These are phyloP conservation scores for Cosmia pyralina DNA, from an alignment of 2,888 invertebrate genomes.

Conservation along the genomic window DNA sequence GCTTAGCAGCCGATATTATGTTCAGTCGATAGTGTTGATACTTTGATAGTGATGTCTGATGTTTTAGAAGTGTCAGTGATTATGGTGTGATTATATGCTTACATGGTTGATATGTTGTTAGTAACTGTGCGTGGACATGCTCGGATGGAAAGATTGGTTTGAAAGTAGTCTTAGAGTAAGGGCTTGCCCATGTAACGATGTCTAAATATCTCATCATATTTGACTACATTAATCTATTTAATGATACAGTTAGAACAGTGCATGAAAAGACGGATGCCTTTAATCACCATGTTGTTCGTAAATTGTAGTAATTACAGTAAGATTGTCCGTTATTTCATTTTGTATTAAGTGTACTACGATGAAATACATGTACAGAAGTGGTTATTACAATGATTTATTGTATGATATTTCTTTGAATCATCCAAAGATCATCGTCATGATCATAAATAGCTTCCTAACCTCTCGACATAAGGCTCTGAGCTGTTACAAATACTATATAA, in stretches of 20 bases:
- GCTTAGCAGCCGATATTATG: constrained; percentile 31
- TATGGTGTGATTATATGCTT: constrained; percentile 26
- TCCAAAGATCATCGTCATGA: neutral
- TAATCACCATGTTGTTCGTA: neutral
- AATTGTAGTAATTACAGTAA: neutral
- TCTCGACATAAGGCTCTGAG: neutral
- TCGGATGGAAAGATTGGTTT: neutral
- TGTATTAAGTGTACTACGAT: neutral
- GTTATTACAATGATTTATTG: neutral
- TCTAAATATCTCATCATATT: neutral
- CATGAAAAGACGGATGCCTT: neutral
- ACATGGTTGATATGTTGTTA: neutral
- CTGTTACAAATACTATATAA: neutral
- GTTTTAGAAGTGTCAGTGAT: constrained; percentile 17
- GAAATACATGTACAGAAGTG: neutral
- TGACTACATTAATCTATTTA: neutral
- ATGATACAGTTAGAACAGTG: neutral
- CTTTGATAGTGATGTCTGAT: constrained; percentile 18
- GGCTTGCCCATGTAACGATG: neutral
- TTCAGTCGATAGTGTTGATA: constrained; percentile 20
- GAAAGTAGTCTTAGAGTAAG: neutral
- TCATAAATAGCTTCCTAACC: neutral
- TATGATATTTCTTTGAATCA: neutral
- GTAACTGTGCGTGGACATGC: neutral
- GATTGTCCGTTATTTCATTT: neutral